Conservation (phyloP, 2,888 invertebrate genomes). For the Pandemis corylana region DNA sequence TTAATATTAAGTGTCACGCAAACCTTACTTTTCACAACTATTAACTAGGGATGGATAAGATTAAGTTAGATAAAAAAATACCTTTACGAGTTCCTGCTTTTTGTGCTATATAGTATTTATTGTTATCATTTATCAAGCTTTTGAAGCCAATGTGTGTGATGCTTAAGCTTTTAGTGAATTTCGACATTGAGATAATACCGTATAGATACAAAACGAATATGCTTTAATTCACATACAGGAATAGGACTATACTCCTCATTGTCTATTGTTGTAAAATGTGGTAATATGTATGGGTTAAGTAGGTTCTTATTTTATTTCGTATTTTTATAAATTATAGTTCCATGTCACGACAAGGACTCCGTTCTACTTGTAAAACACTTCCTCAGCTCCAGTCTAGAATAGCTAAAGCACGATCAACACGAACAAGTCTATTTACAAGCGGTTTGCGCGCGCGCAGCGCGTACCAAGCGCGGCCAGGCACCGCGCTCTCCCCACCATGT, state of each 20-base stretch:
- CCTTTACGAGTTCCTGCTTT: no score
- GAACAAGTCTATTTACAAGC: conserved; percentile 13
- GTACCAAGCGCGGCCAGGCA: conserved; percentile 73
- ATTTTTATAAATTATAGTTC: not conserved
- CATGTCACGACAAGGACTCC: not conserved
- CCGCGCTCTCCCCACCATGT: conserved; percentile 58
- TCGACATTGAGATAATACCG: no score
- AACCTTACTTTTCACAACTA: no score
- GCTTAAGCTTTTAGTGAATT: no score
- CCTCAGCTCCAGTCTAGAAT: not conserved
- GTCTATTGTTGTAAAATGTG: not conserved
- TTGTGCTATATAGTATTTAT: no score
- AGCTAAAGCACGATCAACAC: conserved; percentile 14
- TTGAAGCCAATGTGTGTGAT: no score
- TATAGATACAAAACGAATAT: no score
- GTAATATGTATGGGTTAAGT: no score
- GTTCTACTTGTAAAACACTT: not conserved
- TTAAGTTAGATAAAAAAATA: not conserved
- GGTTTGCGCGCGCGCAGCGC: conserved; percentile 51
- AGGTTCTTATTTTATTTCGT: not conserved
- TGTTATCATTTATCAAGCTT: no score
- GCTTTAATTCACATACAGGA: no score
- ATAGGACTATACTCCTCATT: not conserved
- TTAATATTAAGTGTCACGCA: no score
- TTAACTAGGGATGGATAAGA: not conserved